phyloP scores from a whole-genome alignment of 2,888 invertebrate genomes.

The Philaethria dido region DNA sequence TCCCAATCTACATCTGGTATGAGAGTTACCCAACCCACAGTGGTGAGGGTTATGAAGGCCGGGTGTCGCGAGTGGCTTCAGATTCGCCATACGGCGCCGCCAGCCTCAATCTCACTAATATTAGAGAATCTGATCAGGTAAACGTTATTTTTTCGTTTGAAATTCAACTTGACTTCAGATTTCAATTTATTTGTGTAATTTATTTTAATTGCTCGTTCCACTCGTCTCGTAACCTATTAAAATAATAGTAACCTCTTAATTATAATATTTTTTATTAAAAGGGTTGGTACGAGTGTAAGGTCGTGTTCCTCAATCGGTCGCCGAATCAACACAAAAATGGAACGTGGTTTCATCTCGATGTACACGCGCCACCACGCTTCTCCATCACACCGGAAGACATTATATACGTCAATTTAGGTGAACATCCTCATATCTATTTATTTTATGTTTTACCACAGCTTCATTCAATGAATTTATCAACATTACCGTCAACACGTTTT shows the following conservation, averaged over 20 bases:
- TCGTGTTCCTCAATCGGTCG: slow-evolving; percentile 97
- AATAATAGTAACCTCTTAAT: not conserved
- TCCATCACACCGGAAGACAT: slow-evolving; percentile 97
- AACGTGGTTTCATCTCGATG: slow-evolving; percentile 99
- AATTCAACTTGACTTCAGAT: not conserved
- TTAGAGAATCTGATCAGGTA: slow-evolving; percentile 93
- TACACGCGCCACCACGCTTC: slow-evolving; percentile 98
- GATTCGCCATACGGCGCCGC: slow-evolving; percentile 95
- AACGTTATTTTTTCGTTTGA: not conserved
- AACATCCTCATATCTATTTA: slow-evolving; percentile 23
- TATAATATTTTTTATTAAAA: slow-evolving; percentile 44
- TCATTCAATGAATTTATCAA: no score
- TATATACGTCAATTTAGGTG: slow-evolving; percentile 96
- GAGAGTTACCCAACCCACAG: slow-evolving; percentile 98
- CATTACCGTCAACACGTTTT: no score
- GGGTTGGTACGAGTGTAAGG: slow-evolving; percentile 98
- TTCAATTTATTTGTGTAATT: not conserved
- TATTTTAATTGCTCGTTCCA: not conserved
- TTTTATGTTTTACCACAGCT: not conserved
- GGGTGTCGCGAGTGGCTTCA: slow-evolving; percentile 94
- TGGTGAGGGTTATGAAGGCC: slow-evolving; percentile 96
- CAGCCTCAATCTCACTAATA: slow-evolving; percentile 97
- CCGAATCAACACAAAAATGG: slow-evolving; percentile 97
- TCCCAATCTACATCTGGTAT: slow-evolving; percentile 99
- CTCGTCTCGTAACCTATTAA: not conserved